A percentile compares a stretch with the other conserved stretches of the same genome.
Conservation (phyloP, 2,113 vertebrate species). For the Rhinoderma darwinii region DNA sequence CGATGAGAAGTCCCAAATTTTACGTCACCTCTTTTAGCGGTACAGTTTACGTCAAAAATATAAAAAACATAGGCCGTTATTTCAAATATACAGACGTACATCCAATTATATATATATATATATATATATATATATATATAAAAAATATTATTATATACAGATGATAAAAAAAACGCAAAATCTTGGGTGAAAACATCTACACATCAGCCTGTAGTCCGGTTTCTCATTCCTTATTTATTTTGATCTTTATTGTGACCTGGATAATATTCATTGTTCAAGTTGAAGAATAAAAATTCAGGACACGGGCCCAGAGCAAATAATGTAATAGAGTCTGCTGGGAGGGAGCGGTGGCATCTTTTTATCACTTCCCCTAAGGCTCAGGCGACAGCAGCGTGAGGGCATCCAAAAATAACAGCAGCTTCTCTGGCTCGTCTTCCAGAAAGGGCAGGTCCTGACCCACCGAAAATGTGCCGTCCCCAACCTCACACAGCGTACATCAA, state of each 20-base stretch:
- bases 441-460: constrained; percentile 5
- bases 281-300: constrained; percentile 1
- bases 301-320: constrained; percentile 31
- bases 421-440: constrained; percentile 12
- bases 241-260: not conserved
- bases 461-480: not conserved
- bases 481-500: not conserved
- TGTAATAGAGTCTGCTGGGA: not conserved
- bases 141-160: no score
- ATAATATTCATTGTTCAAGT: constrained; percentile 26
- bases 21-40: no score
- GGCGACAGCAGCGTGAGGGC: not conserved
- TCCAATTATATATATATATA: no score
- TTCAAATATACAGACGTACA: no score
- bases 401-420: constrained; percentile 28
- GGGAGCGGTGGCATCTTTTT: constrained; percentile 22
- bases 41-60: no score
- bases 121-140: no score
- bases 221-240: no score
- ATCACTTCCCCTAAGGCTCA: constrained; percentile 16
- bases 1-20: no score
- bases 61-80: no score
- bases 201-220: not conserved
- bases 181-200: not conserved
- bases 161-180: no score